Conservation (phyloP, 2,113 vertebrate genomes). For the Phrynosoma blainvillii region DNA sequence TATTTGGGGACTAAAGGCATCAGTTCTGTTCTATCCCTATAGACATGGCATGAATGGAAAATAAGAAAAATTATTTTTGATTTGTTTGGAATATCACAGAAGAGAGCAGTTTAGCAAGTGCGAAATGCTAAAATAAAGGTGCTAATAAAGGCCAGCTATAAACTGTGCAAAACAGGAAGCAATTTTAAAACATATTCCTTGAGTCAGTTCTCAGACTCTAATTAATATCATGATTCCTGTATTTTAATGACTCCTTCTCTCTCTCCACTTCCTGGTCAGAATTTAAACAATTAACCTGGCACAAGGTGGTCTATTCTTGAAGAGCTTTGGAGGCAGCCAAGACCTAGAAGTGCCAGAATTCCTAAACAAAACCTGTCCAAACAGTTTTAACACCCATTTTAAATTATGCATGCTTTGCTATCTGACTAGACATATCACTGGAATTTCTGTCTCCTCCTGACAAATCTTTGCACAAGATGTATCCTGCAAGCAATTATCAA, state of each 20-base stretch:
- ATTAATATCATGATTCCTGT: too few relatives aligned
- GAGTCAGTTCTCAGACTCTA: too few relatives aligned
- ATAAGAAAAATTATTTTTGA: not conserved
- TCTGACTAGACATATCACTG: not conserved
- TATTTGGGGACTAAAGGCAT: too few relatives aligned
- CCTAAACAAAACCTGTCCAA: not conserved
- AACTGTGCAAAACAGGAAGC: too few relatives aligned
- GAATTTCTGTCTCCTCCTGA: not conserved
- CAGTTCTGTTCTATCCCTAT: too few relatives aligned
- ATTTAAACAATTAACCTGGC: not conserved
- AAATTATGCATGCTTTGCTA: not conserved
- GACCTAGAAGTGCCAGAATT: not conserved
- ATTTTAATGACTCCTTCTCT: too few relatives aligned
- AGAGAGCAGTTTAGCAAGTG: too few relatives aligned
- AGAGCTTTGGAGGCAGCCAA: not conserved
- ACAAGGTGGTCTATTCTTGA: not conserved
- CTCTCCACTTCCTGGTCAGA: too few relatives aligned
- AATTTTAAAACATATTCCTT: too few relatives aligned
- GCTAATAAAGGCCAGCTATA: too few relatives aligned
- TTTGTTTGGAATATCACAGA: not conserved
- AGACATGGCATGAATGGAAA: slow-evolving; percentile 2
- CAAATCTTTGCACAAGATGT: not conserved
- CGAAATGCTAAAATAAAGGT: too few relatives aligned
- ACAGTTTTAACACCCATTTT: not conserved
- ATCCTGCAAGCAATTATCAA: too few relatives aligned